phyloP scores from a whole-genome alignment of 2,113 vertebrate genomes.

The Epinephelus moara region DNA sequence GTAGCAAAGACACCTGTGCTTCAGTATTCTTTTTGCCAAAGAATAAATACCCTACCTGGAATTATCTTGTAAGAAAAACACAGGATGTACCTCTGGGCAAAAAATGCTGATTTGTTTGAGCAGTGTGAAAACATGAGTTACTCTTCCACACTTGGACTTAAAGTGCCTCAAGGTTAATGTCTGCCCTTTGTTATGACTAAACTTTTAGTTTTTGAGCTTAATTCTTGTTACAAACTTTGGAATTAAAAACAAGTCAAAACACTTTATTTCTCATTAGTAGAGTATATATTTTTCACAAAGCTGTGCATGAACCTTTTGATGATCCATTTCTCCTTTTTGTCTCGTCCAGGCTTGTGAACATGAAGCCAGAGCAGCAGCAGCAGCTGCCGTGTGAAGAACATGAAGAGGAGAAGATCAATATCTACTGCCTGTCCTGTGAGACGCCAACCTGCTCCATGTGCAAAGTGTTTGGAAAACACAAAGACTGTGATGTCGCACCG shows the following conservation, averaged over 20 bases:
- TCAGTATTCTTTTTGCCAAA: no score
- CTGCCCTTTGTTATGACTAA: not conserved
- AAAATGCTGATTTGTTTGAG: not conserved
- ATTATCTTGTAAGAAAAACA: not conserved
- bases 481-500: conserved; percentile 91
- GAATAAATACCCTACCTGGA: not conserved
- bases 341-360: conserved; percentile 81
- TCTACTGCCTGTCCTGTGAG: conserved; percentile 93
- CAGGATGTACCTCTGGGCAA: not conserved
- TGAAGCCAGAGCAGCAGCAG: conserved; percentile 84
- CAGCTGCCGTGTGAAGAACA: conserved; percentile 92
- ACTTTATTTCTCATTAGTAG: not conserved
- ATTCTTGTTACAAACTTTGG: no score
- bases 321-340: not conserved
- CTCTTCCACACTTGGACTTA: not conserved
- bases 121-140: not conserved
- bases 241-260: no score
- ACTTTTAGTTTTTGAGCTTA: not conserved
- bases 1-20: not conserved
- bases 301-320: not conserved
- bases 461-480: conserved; percentile 93
- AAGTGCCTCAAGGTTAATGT: not conserved
- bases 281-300: not conserved
- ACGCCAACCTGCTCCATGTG: conserved; percentile 94
- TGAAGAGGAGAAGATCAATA: conserved; percentile 92